phyloP scores from a whole-genome alignment of 2,113 vertebrate species.

The Chaetorhynchus papuensis region DNA sequence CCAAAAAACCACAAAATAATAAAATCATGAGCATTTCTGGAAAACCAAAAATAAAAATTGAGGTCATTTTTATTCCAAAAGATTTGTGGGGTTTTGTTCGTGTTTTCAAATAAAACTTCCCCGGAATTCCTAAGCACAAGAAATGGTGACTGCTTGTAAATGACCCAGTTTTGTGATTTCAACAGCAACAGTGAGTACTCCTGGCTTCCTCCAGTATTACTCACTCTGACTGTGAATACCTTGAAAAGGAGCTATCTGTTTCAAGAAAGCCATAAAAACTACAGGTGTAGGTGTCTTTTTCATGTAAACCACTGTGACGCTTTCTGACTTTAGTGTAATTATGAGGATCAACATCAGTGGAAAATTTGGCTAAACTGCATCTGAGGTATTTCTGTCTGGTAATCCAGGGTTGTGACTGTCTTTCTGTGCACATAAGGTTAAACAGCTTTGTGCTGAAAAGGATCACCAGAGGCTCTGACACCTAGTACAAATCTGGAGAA shows the following conservation, averaged over 20 bases:
- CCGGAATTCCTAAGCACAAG: background rate
- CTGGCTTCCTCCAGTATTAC: background rate
- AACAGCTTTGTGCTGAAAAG: background rate
- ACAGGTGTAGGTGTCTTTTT: background rate
- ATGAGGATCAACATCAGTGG: fast-evolving
- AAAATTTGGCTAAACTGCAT: background rate
- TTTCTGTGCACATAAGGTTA: background rate
- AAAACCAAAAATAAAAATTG: background rate
- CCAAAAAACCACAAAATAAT: too few species aligned
- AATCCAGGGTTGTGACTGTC: background rate
- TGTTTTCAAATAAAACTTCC: background rate
- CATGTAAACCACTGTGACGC: background rate
- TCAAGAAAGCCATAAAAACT: background rate
- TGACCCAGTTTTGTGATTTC: background rate
- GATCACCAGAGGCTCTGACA: background rate
- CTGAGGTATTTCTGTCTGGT: background rate
- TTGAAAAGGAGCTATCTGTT: background rate
- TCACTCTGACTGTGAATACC: background rate
- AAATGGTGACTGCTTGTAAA: background rate
- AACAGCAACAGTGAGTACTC: background rate
- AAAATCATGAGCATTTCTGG: background rate
- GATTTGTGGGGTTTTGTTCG: fast-evolving
- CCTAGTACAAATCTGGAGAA: background rate
- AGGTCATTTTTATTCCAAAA: background rate
- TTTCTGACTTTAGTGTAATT: background rate